A percentile compares a stretch with the other conserved stretches of the same genome.
Evolutionary conservation across 2,113 vertebrate species (phyloP).

Genomic region (Muntiacus reevesi): DNA sequence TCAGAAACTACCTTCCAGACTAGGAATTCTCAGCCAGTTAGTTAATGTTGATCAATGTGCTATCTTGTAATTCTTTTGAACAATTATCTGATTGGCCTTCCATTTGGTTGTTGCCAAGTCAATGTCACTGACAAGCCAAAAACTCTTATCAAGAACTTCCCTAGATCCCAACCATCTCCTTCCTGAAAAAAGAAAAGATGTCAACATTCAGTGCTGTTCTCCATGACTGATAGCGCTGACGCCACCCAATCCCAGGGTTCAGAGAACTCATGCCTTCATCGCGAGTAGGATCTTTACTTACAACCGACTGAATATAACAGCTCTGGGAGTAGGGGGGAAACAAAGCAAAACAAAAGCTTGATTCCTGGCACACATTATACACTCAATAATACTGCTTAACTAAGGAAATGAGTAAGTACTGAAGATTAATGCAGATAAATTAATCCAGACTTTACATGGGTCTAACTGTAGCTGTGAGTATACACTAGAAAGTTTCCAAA

Average conservation of each 20-base stretch:
- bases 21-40: not conserved
- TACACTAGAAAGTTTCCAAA: not conserved
- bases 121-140: not conserved
- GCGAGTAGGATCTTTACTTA: not conserved
- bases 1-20: not conserved
- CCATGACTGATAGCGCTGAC: not conserved
- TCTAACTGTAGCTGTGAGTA: not conserved
- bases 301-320: not conserved
- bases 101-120: not conserved
- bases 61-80: not conserved
- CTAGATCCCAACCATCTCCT: not conserved
- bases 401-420: not conserved
- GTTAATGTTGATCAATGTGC: not conserved
- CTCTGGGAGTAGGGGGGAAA: not conserved
- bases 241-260: not conserved
- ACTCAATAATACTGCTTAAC: not conserved
- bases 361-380: not conserved
- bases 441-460: not conserved
- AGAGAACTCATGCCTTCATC: not conserved
- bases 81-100: not conserved
- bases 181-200: not conserved
- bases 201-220: not conserved
- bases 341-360: not conserved
- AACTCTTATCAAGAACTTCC: not conserved
- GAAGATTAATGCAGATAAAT: not conserved